These are phyloP conservation scores for Dolichopus griseipennis DNA, from an alignment of 2,888 invertebrate genomes.

Conservation along the genomic window DNA sequence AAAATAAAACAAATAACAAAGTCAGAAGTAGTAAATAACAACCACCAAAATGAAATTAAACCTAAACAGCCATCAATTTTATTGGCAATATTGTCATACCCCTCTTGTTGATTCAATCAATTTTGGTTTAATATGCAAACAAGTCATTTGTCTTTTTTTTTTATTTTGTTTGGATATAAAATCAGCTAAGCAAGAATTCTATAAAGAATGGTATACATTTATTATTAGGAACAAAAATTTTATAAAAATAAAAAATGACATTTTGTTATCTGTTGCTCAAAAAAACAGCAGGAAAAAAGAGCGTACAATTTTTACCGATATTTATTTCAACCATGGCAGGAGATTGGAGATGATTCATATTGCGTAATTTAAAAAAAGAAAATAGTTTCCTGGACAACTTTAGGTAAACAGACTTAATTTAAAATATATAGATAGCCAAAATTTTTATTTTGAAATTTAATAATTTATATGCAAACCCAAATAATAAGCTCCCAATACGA, in stretches of 20 bases:
- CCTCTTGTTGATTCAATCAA: constrained; percentile 8
- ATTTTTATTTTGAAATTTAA: too few species aligned
- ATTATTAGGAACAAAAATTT: not conserved
- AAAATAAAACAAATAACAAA: too few species aligned
- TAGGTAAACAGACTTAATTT: too few species aligned
- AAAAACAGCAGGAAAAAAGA: not conserved
- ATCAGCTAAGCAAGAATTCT: too few species aligned
- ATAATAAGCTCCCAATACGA: too few species aligned
- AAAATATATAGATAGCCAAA: too few species aligned
- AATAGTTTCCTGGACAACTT: too few species aligned
- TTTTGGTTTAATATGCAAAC: constrained; percentile 11
- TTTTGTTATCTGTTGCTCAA: not conserved
- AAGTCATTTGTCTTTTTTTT: not conserved
- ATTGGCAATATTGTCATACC: not conserved
- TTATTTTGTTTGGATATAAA: not conserved
- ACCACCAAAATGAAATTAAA: not conserved
- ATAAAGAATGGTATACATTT: too few species aligned
- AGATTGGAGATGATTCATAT: not conserved
- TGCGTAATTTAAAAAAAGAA: too few species aligned
- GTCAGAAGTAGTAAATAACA: too few species aligned
- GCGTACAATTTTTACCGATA: not conserved
- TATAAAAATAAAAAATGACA: constrained; percentile 6
- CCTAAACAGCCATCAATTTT: not conserved
- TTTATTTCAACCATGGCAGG: not conserved
- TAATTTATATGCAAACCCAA: too few species aligned